Base-by-base conservation (phyloP, 2,113 vertebrate species). In the Mus pahari region DNA sequence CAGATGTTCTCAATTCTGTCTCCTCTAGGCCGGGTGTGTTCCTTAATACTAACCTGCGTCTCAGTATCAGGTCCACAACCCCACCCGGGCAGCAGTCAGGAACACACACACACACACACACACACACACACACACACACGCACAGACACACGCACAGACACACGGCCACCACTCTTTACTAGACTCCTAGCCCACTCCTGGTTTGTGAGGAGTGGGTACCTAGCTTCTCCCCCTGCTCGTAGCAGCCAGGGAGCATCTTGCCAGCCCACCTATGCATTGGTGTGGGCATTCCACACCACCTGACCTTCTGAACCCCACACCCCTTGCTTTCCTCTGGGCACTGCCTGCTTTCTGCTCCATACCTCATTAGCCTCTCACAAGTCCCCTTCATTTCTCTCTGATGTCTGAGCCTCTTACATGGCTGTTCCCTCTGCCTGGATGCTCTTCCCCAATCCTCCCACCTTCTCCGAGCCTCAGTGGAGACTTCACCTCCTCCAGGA, bases 261-360 rank as follows among this genome's bases (percentile, higher is more conserved):
- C 68, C 4, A 26, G 13, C 58, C n/a, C 70, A 68, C 45, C 17
- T 17, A 28, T 3, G 0, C 39, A 12, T n/a, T 7, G 55, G 20
- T 2, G 71, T 45, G 28, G 36, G 12, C 19, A 4, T 45, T 20
- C 33, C 17, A 3, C 7, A 42, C 19, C 33, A 22, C 79, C 66
- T 22, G 3, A 48, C 26, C 8, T 28, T 31, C 22, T 0, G 3
- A 1, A 42, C 42, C 36, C 42, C 86, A 16, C 58, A 0, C 1
- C 0, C 66, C 66, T 28, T 33, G 70, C 20, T 13, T 4, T 19
- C 12, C 11, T 53, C 2, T 0, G 10, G 53, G 17, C 86, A 60
- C 7, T 8, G 5, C 55, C 39, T 36, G 19, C 36, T 28, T 28
- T 2, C 39, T 8, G 62, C 77, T 16, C 26, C 26, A 6, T 12